These are phyloP conservation scores for Canis aureus DNA, from an alignment of 2,113 vertebrate species.

Conservation along the genomic window DNA sequence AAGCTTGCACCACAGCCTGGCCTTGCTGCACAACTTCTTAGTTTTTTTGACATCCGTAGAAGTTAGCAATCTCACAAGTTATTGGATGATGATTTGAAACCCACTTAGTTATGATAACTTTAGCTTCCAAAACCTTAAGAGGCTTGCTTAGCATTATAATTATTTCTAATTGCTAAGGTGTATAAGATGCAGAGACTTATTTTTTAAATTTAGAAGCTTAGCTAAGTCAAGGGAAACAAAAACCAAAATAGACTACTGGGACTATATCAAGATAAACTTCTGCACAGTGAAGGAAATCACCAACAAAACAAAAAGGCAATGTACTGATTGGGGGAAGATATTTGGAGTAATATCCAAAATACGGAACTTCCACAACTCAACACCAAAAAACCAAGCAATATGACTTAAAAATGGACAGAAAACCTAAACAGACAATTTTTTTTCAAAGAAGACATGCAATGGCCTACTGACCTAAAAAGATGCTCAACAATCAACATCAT, in stretches of 20 bases:
- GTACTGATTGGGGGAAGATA: background rate
- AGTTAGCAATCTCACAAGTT: background rate
- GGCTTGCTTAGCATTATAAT: background rate
- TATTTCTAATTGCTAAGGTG: background rate
- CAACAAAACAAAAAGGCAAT: background rate
- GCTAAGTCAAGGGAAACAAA: background rate
- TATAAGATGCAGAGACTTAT: background rate
- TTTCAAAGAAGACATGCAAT: background rate
- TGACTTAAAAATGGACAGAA: background rate
- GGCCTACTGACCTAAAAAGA: background rate
- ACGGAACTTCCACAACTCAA: background rate
- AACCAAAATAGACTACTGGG: background rate
- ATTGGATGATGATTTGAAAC: background rate
- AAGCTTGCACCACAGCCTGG: background rate
- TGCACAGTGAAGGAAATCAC: background rate
- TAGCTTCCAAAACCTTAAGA: background rate
- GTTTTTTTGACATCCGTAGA: background rate
- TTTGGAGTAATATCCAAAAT: background rate
- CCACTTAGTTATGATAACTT: background rate
- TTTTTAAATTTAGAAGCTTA: constrained; percentile 31
- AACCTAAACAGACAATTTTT: background rate
- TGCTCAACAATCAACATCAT: background rate
- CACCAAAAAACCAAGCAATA: background rate
- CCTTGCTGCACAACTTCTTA: background rate
- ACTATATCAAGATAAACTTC: background rate